Evolutionary conservation across 2,888 invertebrate genomes (phyloP), one percentile per base, ranked within the genome.

Genomic region (Micoletzkya japonica): DNA sequence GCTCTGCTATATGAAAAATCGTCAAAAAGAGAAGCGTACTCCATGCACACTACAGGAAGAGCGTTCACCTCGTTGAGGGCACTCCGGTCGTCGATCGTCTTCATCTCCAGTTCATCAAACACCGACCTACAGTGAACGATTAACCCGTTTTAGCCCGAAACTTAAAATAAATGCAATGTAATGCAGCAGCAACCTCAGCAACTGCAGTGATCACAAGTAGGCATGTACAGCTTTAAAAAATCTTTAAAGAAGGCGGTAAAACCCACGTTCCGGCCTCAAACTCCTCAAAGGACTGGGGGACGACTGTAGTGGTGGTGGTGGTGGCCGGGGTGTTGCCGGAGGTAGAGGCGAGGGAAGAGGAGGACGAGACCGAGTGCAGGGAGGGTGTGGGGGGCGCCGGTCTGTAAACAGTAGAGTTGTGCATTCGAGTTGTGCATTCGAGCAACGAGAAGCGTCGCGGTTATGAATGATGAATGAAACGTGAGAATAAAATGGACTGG

Each of bases 91-190:
- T 83, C 83, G 36, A 83, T 70, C n/a, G 76, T 79, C 39, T 70
- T 73, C 71, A 81, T 71, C 50, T 82, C 80, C 36, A 83, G n/a
- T 44, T 80, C 75, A 70, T 83, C 83, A 64, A 83, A 83, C 6
- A 82, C 75, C 36, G 63, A 50, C 32, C 30, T 34, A 0, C 32
- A 14, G 20, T 57, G 4, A 34, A 4, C 2, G 6, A 52, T 1
- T 2, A 52, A 7, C 52, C 52, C 26, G 10, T 52, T 2, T 52
- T 2, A 52, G 4, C 52, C 52, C 26, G 10, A 26, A 2, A 26
- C 52, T 14, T 26, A 4, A 52, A 52, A 17, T 30, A 2, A 2
- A 28, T 17, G 28, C 30, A n/a, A 28, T 30, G 17, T 32, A 30
- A 26, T 30, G 56, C 39, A 10, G 39, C 7, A 6, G 39, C 39